phyloP scores from a whole-genome alignment of 2,113 vertebrate species.

The Formicarius rufipectus region DNA sequence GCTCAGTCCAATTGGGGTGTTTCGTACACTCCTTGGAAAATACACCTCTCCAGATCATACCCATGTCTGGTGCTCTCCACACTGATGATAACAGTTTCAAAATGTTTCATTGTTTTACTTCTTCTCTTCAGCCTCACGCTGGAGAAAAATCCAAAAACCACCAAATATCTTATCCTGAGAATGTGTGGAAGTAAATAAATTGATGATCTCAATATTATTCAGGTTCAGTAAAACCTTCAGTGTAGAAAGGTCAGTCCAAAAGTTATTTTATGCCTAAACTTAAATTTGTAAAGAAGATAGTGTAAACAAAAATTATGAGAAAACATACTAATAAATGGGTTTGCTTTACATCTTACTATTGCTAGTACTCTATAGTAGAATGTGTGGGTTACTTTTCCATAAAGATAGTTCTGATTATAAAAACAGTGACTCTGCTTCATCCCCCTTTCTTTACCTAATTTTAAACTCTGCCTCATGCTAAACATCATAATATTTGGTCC shows the following conservation, averaged over 20 bases:
- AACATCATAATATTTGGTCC: background rate
- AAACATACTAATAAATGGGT: background rate
- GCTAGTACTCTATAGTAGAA: background rate
- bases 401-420: background rate
- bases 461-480: background rate
- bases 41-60: background rate
- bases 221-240: background rate
- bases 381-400: background rate
- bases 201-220: background rate
- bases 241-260: background rate
- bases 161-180: background rate
- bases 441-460: background rate
- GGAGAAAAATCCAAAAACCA: background rate
- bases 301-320: background rate
- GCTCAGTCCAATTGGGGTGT: background rate
- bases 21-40: background rate
- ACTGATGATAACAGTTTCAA: background rate
- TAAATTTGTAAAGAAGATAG: background rate
- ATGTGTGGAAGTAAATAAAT: background rate
- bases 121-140: background rate
- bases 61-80: background rate
- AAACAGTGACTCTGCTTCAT: background rate
- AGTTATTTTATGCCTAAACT: background rate
- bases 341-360: background rate
- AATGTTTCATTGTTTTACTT: background rate